These are phyloP conservation scores for Bucorvus abyssinicus DNA, from an alignment of 2,797 vertebrate species.

Conservation along the genomic window DNA sequence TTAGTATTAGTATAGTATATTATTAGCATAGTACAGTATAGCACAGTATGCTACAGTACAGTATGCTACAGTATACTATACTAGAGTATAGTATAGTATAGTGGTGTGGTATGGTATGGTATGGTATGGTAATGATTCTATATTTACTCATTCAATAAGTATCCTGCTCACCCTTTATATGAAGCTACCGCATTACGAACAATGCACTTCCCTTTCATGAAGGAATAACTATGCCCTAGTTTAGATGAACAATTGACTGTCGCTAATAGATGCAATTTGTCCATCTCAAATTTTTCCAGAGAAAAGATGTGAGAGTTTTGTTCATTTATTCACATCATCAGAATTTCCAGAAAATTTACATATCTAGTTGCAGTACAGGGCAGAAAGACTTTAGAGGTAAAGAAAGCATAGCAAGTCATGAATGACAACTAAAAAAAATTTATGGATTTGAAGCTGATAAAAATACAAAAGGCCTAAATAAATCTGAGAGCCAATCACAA, in stretches of 20 bases:
- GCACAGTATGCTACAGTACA: too few relatives aligned
- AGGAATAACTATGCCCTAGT: not conserved
- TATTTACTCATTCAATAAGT: not conserved
- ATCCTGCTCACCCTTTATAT: not conserved
- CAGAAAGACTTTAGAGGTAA: not conserved
- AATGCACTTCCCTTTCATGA: not conserved
- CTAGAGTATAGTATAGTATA: too few relatives aligned
- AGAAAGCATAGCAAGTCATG: slow-evolving; percentile 1
- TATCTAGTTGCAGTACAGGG: not conserved
- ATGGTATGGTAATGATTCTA: too few relatives aligned
- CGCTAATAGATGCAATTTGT: not conserved
- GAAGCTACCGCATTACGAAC: not conserved
- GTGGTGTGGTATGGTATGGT: too few relatives aligned
- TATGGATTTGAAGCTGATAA: slow-evolving; percentile 21
- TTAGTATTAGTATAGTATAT: too few relatives aligned
- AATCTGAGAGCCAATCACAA: not conserved
- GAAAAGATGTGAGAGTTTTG: fast-evolving
- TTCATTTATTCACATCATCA: not conserved
- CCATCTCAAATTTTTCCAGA: not conserved
- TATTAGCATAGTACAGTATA: too few relatives aligned
- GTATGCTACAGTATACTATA: too few relatives aligned
- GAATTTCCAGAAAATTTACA: not conserved
- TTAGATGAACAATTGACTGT: fast-evolving
- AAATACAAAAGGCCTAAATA: slow-evolving; percentile 29
- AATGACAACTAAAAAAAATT: slow-evolving; percentile 12